These are phyloP conservation scores for Podocnemis expansa DNA, from an alignment of 2,113 vertebrate species.

Conservation along the genomic window DNA sequence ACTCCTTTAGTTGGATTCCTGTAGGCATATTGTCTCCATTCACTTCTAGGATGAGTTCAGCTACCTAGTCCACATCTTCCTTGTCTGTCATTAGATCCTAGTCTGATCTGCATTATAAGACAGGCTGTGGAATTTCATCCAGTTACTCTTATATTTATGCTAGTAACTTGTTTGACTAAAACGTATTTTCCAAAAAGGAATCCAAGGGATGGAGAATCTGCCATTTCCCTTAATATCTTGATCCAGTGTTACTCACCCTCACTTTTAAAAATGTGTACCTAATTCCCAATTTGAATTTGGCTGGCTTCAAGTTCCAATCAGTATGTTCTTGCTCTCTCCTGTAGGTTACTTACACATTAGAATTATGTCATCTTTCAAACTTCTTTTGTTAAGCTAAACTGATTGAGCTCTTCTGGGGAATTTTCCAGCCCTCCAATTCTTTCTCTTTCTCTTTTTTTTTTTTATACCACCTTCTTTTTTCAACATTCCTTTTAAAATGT, in stretches of 20 bases:
- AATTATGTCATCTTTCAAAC: not conserved
- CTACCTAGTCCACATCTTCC: too few species aligned
- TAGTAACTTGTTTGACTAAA: not conserved
- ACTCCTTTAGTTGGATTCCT: too few species aligned
- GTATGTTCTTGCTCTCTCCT: not conserved
- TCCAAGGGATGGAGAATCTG: not conserved
- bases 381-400: not conserved
- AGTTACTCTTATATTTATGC: not conserved
- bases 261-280: not conserved
- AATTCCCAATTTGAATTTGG: not conserved
- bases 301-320: not conserved
- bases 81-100: too few species aligned
- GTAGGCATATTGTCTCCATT: too few species aligned
- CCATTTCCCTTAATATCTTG: not conserved
- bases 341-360: not conserved
- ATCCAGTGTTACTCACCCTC: not conserved
- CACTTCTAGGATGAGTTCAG: too few species aligned
- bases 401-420: not conserved
- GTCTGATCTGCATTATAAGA: too few species aligned
- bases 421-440: not conserved
- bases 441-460: not conserved
- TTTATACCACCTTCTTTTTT: constrained; percentile 33
- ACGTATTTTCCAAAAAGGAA: not conserved
- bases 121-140: too few species aligned
- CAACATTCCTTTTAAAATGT: constrained; percentile 14